These are phyloP conservation scores for Myathropa florea DNA, from an alignment of 2,888 invertebrate species.

Conservation along the genomic window DNA sequence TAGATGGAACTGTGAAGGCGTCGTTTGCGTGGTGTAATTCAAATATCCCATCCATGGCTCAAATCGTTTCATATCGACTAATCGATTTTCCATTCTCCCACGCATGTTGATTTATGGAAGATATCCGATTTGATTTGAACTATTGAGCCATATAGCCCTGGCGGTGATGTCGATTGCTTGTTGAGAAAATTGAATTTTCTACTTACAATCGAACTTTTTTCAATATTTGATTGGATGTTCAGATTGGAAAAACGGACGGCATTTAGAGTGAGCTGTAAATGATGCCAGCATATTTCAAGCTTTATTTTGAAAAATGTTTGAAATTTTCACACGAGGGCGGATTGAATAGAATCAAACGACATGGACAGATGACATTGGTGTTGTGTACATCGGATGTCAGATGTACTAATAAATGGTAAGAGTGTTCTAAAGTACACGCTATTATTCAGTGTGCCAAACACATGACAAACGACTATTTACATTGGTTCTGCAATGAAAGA, in stretches of 20 bases:
- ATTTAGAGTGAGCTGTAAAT: not conserved
- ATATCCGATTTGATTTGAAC: not conserved
- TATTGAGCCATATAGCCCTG: not conserved
- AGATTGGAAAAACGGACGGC: not conserved
- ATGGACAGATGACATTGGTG: too few relatives aligned
- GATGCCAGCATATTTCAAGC: too few relatives aligned
- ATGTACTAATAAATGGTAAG: too few relatives aligned
- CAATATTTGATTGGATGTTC: not conserved
- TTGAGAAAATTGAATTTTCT: not conserved
- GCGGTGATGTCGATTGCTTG: not conserved
- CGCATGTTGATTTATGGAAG: conserved; percentile 56
- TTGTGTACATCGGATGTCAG: too few relatives aligned
- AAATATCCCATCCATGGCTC: conserved; percentile 40
- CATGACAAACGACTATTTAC: too few relatives aligned
- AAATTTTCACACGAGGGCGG: too few relatives aligned
- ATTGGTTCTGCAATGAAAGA: too few relatives aligned
- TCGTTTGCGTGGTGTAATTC: conserved; percentile 38
- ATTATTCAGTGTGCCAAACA: too few relatives aligned
- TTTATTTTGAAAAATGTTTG: too few relatives aligned
- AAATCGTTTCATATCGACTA: conserved; percentile 60
- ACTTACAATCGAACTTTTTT: not conserved
- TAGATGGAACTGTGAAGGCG: conserved; percentile 40
- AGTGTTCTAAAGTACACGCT: too few relatives aligned
- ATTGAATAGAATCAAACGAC: too few relatives aligned
- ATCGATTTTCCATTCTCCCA: conserved; percentile 54